A percentile compares a stretch with the other conserved stretches of the same genome.
Conservation (phyloP, 2,113 vertebrate species). For the Laticauda colubrina region DNA sequence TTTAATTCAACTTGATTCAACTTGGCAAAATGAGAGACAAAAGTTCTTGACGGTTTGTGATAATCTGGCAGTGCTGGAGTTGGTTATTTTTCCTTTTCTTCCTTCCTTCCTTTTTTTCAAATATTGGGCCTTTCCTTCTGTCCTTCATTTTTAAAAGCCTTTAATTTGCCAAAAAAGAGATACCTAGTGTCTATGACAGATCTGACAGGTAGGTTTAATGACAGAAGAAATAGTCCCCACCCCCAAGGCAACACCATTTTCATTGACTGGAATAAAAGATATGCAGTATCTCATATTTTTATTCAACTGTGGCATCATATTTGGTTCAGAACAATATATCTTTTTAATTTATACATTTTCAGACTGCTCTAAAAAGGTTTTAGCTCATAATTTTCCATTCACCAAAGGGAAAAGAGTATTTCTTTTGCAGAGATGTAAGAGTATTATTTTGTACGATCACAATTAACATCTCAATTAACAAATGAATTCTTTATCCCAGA, state of each 20-base stretch:
- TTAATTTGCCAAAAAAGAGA: conserved; percentile 48
- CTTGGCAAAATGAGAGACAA: conserved; percentile 51
- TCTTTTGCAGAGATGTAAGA: background rate
- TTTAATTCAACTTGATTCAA: conserved; percentile 67
- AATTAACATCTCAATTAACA: background rate
- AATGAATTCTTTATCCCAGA: background rate
- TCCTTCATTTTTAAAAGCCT: conserved; percentile 62
- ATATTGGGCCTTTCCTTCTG: conserved; percentile 56
- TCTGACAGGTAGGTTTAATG: conserved; percentile 26
- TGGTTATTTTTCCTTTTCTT: conserved; percentile 35
- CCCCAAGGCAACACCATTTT: background rate
- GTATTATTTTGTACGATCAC: background rate
- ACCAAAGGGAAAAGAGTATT: conserved; percentile 23
- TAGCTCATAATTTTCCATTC: background rate
- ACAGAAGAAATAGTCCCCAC: background rate
- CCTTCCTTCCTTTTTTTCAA: conserved; percentile 57
- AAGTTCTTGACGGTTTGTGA: conserved; percentile 63
- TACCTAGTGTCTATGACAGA: conserved; percentile 33
- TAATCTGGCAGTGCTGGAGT: conserved; percentile 66
- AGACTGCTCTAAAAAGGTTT: background rate
- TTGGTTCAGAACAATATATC: background rate
- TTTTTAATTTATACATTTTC: rapidly evolving
- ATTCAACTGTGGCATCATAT: background rate
- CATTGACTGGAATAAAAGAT: conserved; percentile 48
- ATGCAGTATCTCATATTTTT: conserved; percentile 41